Evolutionary conservation across 2,797 vertebrate genomes (phyloP), one percentile per base, ranked within the genome.

Genomic region (Acanthiza pusilla): DNA sequence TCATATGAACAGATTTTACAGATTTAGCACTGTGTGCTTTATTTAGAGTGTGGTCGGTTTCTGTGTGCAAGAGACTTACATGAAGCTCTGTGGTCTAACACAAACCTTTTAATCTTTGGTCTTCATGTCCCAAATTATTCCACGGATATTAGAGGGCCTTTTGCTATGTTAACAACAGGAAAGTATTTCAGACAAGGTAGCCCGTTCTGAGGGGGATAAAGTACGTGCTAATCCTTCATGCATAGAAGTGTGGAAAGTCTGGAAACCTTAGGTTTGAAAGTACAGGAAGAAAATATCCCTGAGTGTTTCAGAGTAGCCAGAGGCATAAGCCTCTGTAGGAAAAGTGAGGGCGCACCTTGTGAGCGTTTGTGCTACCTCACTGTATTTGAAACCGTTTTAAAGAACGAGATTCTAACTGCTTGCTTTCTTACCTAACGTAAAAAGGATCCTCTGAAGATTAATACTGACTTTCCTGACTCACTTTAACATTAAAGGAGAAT

Each of bases 291-390:
- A 32, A 34, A 11, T 16, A 63, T 15, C 15, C 38, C 45, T 8
- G 12, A 67, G 11, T 14, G 58, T 68, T 79, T 74, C 15, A 5
- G 36, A 14, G 53, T 3, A 88, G 50, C 42, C 61, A 40, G 78
- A 73, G 25, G 20, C 65, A 61, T 4, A 77, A 78, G 77, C 7
- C 21, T 58, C 11, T 0, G 27, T 7, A 29, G 40, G 38, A 40
- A 43, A 67, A 77, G 92, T 1, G 0, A 70, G 25, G 20, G 25
- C 68, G 58, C 3, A 6, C 36, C 45, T 91, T 38, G 62, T 32
- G 68, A 68, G 65, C 81, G 55, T 45, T 74, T 96, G 91, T 96
- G 93, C 80, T 91, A 94, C 85, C 83, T 95, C 62, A n/a, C 8
- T 53, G 16, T 50, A 22, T 93, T 91, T 60, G 43, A 92, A 94